Base-by-base conservation (phyloP, 2,888 invertebrate genomes). In the Odontomyia ornata region DNA sequence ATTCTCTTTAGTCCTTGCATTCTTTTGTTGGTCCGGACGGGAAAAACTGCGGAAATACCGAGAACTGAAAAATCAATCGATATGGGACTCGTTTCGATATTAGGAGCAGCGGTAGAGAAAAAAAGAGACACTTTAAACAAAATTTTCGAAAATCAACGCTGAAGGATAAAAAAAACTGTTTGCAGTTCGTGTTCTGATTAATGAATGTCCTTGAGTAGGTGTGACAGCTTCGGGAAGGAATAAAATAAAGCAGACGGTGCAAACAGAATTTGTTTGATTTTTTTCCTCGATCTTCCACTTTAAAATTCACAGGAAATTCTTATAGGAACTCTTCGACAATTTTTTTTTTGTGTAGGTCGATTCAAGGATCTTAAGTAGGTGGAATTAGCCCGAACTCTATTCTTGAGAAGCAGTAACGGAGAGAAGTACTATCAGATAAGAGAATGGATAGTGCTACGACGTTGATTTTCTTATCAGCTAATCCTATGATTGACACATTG, bases 131-230 rank as follows among this genome's bases (percentile, higher is more conserved):
- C 15, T 52, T 52, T 18, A 52, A n/a, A 23, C 1, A 25, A 64
- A 64, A 28, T 28, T 21, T 64, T 27, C 27, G 64, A 27, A 21
- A 60, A 23, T 60, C 23, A 60, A 60, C 36, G 36, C 3, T 9
- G 36, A 36, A 25, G 11, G 30, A 27, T 28, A 18, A 25, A 15
- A 18, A 18, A 64, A 64, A 64, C 27, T 30, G 60, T 60, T 60
- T 64, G 28, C 18, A 64, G 64, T 64, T 64, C 28, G 27, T 64
- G 30, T n/a, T 64, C 64, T 30, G 64, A 28, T 28, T 64, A 64
- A 64, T 64, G 64, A 28, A 25, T 30, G 18, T 5, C 36, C 18
- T 52, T 4, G 7, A 52, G 4, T n/a, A 52, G 52, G 52, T 52
- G 52, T 52, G 52, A 15, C 13, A 15, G 18, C 7, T 9, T 52